A percentile compares a stretch with the other conserved stretches of the same genome.
phyloP scores from a whole-genome alignment of 2,797 vertebrate species.

The Enteromius thamalakanensis region DNA sequence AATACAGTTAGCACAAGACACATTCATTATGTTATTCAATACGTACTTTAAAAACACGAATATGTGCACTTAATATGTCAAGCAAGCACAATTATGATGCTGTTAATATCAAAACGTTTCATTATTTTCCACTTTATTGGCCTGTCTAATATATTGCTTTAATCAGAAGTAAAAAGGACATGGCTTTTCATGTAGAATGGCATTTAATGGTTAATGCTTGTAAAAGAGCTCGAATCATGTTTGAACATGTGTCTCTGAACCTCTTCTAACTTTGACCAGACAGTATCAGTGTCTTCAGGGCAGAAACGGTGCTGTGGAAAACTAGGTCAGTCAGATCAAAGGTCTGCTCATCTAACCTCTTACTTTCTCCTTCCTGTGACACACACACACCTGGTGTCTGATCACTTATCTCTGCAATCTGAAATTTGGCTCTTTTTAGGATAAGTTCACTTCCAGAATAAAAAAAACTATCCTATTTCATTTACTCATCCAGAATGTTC shows the following conservation, averaged over 20 bases:
- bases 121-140: neutral
- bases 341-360: constrained; percentile 19
- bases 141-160: neutral
- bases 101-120: neutral
- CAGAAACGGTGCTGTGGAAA: neutral
- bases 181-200: neutral
- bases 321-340: constrained; percentile 24
- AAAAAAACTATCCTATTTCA: neutral
- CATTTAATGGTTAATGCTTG: constrained; percentile 13
- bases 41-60: neutral
- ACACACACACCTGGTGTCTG: neutral
- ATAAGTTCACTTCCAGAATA: neutral
- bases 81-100: neutral
- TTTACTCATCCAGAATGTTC: too few relatives aligned
- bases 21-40: neutral
- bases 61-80: neutral
- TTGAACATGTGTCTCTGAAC: neutral
- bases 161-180: neutral
- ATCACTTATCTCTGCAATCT: too few relatives aligned
- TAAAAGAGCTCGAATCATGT: constrained; percentile 14
- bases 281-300: constrained; percentile 17
- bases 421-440: neutral
- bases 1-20: neutral
- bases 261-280: constrained; percentile 25
- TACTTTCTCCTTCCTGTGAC: constrained; percentile 17